Base-by-base conservation (phyloP, 2,113 vertebrate species). In the Pseudopodoces humilis region DNA sequence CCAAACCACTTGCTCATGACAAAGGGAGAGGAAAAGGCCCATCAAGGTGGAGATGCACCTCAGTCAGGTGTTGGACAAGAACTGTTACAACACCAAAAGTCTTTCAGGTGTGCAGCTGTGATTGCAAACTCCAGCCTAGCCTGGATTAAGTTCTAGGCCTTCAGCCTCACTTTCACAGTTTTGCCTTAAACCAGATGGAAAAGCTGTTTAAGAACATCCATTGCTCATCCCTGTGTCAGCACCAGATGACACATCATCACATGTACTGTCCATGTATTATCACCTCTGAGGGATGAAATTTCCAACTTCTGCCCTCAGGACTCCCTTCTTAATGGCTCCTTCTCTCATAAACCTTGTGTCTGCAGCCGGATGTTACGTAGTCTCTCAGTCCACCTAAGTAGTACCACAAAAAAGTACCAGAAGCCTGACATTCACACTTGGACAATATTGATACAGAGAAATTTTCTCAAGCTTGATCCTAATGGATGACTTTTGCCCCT, bases 211-310 rank as follows among this genome's bases (percentile, higher is more conserved):
- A 92, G 83, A 75, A 83, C 90, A 94, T 53, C 71, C 83, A 78
- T 69, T 90, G 87, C 92, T 86, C 81, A 93, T 69, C 58, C 72
- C 67, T 92, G 84, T 91, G 92, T 93, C 84, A 93, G 68, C 81
- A 84, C n/a, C 37, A 72, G 64, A 89, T 92, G 84, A 94, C 78
- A 89, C 76, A 95, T 72, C 7, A 3, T 88, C 84, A 91, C 87
- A 74, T 63, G 76, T 25, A 70, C 82, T 0, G 0, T 88, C 85
- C 23, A 20, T 70, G 28, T 77, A 58, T 37, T 77, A 88, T 0
- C 7, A 68, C 50, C 47, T 88, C 39, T 3, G 1, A 91, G 65
- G 13, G 21, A 92, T 80, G 53, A 74, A 24, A 80, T 83, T 94
- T 81, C 44, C 55, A 90, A 49, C 81, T 70, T 65, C 67, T 94